Evolutionary conservation across 2,113 vertebrate genomes (phyloP), one percentile per base, ranked within the genome.

Genomic region (Eulemur rufifrons): DNA sequence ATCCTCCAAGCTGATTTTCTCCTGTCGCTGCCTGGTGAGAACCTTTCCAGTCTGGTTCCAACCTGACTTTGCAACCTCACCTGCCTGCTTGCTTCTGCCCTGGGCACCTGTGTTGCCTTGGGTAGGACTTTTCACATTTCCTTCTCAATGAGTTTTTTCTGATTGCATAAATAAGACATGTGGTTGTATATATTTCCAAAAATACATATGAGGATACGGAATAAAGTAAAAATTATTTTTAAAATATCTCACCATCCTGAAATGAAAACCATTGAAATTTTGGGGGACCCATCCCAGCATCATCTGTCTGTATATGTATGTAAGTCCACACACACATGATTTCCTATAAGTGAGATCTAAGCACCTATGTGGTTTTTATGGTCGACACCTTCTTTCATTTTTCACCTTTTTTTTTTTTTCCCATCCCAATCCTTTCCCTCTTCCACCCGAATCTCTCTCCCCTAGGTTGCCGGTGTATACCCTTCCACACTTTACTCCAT

Each of bases 401-500:
- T 85, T n/a, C 25, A 52, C 21, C 21, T 15, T 87, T 68, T 96
- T 50, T 4, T 21, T 29, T 71, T 52, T 71, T 80, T 77, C 11
- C 50, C 80, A 86, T 76, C 54, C 37, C 18, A 15, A 8, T n/a
- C 17, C 47, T 29, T 15, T 13, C 37, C 29, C 12, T n/a, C 15
- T 37, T 42, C 42, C 23, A 13, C 13, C 52, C 6, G 5, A 11
- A 14, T 42, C n/a, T 34, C 27, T 81, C 63, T 64, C n/a, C 20
- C 39, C n/a, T 5, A 0, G 11, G 15, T 59, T 25, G 42, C 71
- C 29, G 29, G 2, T 27, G 0, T 29, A 4, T 54, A 1, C 0
- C 61, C 17, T 71, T 54, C 91, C 32, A 6, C 21, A 21, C 15
- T 18, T 59, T 15, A 10, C 37, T 29, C 21, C 45, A 14, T 6